A percentile compares a stretch with the other conserved stretches of the same genome.
Evolutionary conservation across 1,140 invertebrate species (phyloP).

Genomic region (Megathymus violae): DNA sequence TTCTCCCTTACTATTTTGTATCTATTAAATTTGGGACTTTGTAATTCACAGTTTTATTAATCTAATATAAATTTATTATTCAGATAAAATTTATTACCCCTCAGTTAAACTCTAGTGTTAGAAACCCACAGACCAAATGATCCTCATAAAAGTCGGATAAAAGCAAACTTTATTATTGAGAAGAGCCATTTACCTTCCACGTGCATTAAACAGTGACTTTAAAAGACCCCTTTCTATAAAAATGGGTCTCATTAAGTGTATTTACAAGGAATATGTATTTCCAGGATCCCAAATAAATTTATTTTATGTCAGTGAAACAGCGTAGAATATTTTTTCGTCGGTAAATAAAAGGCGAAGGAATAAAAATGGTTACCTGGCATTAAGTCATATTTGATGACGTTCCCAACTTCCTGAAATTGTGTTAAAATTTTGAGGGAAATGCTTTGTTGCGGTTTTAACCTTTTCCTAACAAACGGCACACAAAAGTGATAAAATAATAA

Average conservation of each 20-base stretch:
- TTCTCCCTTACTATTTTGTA: too few species aligned
- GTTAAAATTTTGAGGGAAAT: slow-evolving; percentile 27
- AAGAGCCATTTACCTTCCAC: slow-evolving; percentile 1
- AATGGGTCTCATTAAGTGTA: slow-evolving; percentile 26
- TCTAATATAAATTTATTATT: too few species aligned
- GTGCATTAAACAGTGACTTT: background rate
- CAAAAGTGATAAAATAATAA: slow-evolving; percentile 11
- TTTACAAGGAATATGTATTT: slow-evolving; percentile 30
- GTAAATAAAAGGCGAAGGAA: slow-evolving; percentile 19
- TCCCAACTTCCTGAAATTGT: slow-evolving; percentile 28
- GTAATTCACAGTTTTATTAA: too few species aligned
- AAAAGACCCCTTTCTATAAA: slow-evolving; percentile 11
- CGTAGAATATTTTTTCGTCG: slow-evolving; percentile 17
- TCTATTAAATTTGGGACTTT: too few species aligned
- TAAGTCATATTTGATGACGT: slow-evolving; percentile 36
- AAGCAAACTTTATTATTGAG: slow-evolving; percentile 14
- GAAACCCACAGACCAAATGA: too few species aligned
- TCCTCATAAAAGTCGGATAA: too few species aligned
- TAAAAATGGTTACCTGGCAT: slow-evolving; percentile 26
- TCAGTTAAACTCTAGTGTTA: too few species aligned
- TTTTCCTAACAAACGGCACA: slow-evolving; percentile 13
- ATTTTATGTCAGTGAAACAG: slow-evolving; percentile 23
- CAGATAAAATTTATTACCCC: too few species aligned
- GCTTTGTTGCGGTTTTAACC: slow-evolving; percentile 28
- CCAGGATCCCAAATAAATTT: slow-evolving; percentile 22